These are phyloP conservation scores for Ailurus styani DNA, from an alignment of 2,113 vertebrate genomes.

Conservation along the genomic window DNA sequence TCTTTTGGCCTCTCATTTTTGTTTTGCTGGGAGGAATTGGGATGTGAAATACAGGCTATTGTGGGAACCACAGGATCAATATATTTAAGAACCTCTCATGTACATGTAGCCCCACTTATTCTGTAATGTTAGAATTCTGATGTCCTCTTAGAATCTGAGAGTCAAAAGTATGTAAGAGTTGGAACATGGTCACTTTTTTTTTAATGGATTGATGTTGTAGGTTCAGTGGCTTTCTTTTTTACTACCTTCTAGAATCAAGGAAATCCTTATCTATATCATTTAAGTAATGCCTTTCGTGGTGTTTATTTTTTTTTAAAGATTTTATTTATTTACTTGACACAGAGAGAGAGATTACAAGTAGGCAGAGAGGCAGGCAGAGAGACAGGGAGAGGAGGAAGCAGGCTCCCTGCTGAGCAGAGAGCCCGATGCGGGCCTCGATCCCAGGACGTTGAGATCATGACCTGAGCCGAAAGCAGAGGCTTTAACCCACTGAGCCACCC, in stretches of 20 bases:
- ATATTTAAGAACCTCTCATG: background rate
- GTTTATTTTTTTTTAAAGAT: no score
- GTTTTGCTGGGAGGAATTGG: slow-evolving; percentile 25
- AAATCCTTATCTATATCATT: slow-evolving; percentile 37
- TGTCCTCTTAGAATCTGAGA: slow-evolving; percentile 33
- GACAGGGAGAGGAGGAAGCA: no score
- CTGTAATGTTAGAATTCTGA: slow-evolving; percentile 24
- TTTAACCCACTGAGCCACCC: no score
- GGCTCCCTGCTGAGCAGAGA: no score
- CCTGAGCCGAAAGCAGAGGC: no score
- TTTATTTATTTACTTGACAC: no score
- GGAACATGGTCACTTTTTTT: background rate
- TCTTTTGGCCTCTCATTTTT: background rate
- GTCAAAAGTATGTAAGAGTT: slow-evolving; percentile 49
- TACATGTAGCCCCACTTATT: background rate
- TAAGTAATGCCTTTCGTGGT: slow-evolving; percentile 11
- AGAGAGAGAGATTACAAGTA: no score
- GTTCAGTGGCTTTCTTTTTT: slow-evolving; percentile 34
- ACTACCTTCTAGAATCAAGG: background rate
- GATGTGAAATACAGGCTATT: background rate
- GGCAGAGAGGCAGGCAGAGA: no score
- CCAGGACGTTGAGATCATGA: no score
- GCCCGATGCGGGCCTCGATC: no score
- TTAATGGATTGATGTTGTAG: background rate
- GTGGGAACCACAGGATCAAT: background rate